Conservation (phyloP, 2,888 invertebrate genomes). For the Poecilobothrus nobilitatus region DNA sequence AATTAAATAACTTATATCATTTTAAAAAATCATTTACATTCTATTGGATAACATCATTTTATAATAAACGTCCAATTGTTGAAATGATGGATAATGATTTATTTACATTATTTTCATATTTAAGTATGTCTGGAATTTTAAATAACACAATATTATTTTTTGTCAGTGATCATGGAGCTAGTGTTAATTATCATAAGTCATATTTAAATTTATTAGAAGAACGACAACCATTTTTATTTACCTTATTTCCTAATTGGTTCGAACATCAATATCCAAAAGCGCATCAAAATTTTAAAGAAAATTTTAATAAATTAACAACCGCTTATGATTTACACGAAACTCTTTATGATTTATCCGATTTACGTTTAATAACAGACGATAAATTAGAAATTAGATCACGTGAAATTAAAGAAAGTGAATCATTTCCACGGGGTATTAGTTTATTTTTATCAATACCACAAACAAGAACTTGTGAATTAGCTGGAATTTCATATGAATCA, state of each 20-base stretch:
- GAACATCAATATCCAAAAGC: slow-evolving; percentile 52
- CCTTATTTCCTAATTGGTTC: slow-evolving; percentile 67
- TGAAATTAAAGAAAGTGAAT: slow-evolving; percentile 37
- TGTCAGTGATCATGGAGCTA: slow-evolving; percentile 78
- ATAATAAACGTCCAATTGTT: slow-evolving; percentile 44
- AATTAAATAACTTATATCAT: slow-evolving; percentile 57
- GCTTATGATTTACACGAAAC: slow-evolving; percentile 80
- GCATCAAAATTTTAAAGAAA: slow-evolving; percentile 55
- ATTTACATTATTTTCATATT: slow-evolving; percentile 26
- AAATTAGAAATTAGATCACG: slow-evolving; percentile 40
- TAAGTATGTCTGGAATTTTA: slow-evolving; percentile 37
- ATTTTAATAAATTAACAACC: slow-evolving; percentile 65
- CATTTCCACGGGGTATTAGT: slow-evolving; percentile 57
- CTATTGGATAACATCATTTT: slow-evolving; percentile 74
- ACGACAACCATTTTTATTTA: slow-evolving; percentile 70
- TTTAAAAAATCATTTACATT: slow-evolving; percentile 65
- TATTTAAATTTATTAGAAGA: slow-evolving; percentile 83
- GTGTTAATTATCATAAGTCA: slow-evolving; percentile 66
- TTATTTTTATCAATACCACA: slow-evolving; percentile 65
- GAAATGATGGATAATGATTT: slow-evolving; percentile 51
- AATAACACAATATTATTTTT: slow-evolving; percentile 61
- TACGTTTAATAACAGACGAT: slow-evolving; percentile 44
- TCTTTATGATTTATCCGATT: slow-evolving; percentile 56
- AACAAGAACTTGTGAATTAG: slow-evolving; percentile 65
- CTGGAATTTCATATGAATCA: slow-evolving; percentile 75